These are phyloP conservation scores for Cryptus viduatorius DNA, from an alignment of 2,888 invertebrate genomes.

Conservation along the genomic window DNA sequence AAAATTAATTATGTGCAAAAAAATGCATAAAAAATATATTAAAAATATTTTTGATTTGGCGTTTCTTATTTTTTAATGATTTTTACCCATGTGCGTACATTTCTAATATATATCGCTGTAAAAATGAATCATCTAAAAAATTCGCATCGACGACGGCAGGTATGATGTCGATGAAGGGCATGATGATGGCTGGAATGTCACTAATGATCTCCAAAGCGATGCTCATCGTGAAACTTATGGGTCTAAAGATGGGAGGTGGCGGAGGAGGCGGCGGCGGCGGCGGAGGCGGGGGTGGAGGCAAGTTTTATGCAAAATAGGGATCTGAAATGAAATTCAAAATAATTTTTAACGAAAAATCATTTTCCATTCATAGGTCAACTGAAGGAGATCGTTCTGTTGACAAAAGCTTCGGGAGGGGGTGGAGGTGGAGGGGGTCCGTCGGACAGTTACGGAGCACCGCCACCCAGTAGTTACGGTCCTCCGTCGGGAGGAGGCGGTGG, in stretches of 20 bases:
- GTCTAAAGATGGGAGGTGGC: constrained; percentile 73
- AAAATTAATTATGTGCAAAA: too few species aligned
- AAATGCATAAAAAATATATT: too few species aligned
- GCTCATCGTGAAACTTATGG: constrained; percentile 80
- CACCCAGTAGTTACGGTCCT: constrained; percentile 77
- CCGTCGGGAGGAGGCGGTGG: constrained; percentile 80
- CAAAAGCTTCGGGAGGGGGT: constrained; percentile 84
- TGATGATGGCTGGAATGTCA: constrained; percentile 88
- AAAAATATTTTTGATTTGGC: not conserved
- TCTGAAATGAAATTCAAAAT: constrained; percentile 8
- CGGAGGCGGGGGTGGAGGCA: constrained; percentile 83
- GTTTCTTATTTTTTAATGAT: too few species aligned
- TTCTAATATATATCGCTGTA: not conserved
- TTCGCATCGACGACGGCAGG: constrained; percentile 86
- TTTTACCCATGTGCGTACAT: too few species aligned
- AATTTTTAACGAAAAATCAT: constrained; percentile 21
- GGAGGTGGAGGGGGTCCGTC: constrained; percentile 85
- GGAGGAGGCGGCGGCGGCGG: constrained; percentile 77
- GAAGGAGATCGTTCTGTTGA: constrained; percentile 84
- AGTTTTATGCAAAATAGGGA: constrained; percentile 76
- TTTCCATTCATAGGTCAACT: constrained; percentile 72
- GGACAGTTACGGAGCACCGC: constrained; percentile 79
- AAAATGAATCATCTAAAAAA: not conserved
- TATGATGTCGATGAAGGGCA: constrained; percentile 87
- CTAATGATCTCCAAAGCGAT: constrained; percentile 87